Evolutionary conservation across 2,113 vertebrate genomes (phyloP).

Genomic region (Mixornis gularis): DNA sequence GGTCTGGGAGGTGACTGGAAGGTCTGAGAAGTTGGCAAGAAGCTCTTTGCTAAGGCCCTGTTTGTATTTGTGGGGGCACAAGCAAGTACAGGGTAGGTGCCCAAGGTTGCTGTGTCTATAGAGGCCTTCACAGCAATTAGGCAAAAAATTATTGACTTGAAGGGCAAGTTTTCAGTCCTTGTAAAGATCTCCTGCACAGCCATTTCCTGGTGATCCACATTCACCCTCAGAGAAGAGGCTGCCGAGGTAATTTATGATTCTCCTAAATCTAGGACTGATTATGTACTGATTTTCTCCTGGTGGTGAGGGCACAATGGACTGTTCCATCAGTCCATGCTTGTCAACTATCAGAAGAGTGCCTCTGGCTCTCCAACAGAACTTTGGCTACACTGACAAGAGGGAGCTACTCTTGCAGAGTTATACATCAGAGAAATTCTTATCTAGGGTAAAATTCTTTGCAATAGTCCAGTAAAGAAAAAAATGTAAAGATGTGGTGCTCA

Average conservation of each 20-base stretch:
- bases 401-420: not conserved
- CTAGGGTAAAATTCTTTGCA: not conserved
- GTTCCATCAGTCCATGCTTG: not conserved
- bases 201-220: not conserved
- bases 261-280: not conserved
- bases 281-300: not conserved
- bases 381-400: not conserved
- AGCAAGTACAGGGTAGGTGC: not conserved
- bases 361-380: not conserved
- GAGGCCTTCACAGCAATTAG: not conserved
- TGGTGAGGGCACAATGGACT: not conserved
- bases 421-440: not conserved
- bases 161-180: not conserved
- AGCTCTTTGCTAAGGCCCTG: conserved; percentile 20
- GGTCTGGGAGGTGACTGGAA: conserved; percentile 53
- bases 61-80: not conserved
- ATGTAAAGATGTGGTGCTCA: not conserved
- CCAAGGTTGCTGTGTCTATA: not conserved
- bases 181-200: not conserved
- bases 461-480: not conserved
- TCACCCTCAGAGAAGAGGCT: not conserved
- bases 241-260: not conserved
- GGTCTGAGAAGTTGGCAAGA: not conserved
- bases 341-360: not conserved
- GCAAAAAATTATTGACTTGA: not conserved